Evolutionary conservation across 2,888 invertebrate genomes (phyloP).

Genomic region (Drosophila colorata): DNA sequence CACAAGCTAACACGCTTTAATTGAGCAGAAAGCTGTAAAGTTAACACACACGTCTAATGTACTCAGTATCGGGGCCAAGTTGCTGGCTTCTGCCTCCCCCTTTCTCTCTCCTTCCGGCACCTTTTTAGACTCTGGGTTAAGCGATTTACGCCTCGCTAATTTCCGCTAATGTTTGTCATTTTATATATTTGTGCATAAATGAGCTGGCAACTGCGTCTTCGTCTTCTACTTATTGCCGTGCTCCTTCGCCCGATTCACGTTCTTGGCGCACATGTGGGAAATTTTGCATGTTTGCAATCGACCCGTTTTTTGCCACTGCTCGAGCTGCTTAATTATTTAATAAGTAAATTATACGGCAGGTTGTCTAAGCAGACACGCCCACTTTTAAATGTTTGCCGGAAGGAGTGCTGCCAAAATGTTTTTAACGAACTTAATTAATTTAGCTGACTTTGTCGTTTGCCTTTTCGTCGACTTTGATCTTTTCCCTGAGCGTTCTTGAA

Average conservation of each 20-base stretch:
- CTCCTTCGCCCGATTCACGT: slow-evolving; percentile 11
- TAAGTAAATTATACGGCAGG: slow-evolving; percentile 73
- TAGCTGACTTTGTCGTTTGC: slow-evolving; percentile 9
- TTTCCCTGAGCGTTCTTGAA: neutral
- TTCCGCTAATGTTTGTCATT: slow-evolving; percentile 79
- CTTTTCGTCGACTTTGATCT: slow-evolving; percentile 25
- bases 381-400: slow-evolving; percentile 1
- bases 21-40: slow-evolving; percentile 69
- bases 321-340: slow-evolving; percentile 69
- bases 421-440: slow-evolving; percentile 74
- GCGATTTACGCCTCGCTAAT: slow-evolving; percentile 78
- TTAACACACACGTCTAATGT: slow-evolving; percentile 53
- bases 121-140: slow-evolving; percentile 53
- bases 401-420: slow-evolving; percentile 34
- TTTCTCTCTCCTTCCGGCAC: neutral
- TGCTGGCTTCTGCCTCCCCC: neutral
- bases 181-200: slow-evolving; percentile 73
- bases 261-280: slow-evolving; percentile 36
- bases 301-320: neutral
- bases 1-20: slow-evolving; percentile 55
- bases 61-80: slow-evolving; percentile 34
- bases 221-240: slow-evolving; percentile 10
- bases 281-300: slow-evolving; percentile 22
- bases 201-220: slow-evolving; percentile 39
- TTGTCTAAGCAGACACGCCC: slow-evolving; percentile 19